Evolutionary conservation across 2,888 invertebrate genomes (phyloP), one percentile per base, ranked within the genome.

Genomic region (Autographa pulchrina): DNA sequence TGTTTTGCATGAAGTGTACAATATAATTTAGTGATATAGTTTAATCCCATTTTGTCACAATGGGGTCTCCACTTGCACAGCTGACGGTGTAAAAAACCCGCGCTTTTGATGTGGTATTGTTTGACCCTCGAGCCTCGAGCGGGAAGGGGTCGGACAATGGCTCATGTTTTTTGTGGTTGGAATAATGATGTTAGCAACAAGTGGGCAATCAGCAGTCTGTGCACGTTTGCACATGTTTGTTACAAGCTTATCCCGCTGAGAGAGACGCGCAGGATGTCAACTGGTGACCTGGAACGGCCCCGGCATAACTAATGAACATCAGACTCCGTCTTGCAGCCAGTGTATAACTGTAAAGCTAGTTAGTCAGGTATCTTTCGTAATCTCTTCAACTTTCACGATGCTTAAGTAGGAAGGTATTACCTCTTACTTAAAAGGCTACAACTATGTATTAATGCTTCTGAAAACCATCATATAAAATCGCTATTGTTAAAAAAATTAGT

Each of bases 31-130:
- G 81, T 82, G 74, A 77, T 84, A 86, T 85, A 85, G 81, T 86
- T 89, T 92, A 92, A 93, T 92, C 91, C 87, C 85, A 89, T 92
- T 92, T 87, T 87, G 84, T 81, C 79, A 94, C 92, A 94, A 93
- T 90, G 78, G 86, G 79, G 48, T 20, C 80, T 83, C 86, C 93
- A 93, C 95, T 95, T 93, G 94, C 85, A 92, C 95, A 95, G 95
- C 95, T 95, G 95, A 92, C 93, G 81, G 72, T 79, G 87, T 88
- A 92, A 92, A 92, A 93, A 93, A 90, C 86, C 85, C 81, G 88
- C 82, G 81, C 83, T 74, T 80, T 80, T 81, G 68, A 70, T 72
- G 79, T 70, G 65, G 70, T 76, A 82, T 85, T 84, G 83, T 84
- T 68, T 61, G 75, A 68, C 67, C 71, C 82, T 72, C 64, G 65